These are phyloP conservation scores for Microtus ochrogaster DNA, from an alignment of 2,113 vertebrate genomes.

Conservation along the genomic window DNA sequence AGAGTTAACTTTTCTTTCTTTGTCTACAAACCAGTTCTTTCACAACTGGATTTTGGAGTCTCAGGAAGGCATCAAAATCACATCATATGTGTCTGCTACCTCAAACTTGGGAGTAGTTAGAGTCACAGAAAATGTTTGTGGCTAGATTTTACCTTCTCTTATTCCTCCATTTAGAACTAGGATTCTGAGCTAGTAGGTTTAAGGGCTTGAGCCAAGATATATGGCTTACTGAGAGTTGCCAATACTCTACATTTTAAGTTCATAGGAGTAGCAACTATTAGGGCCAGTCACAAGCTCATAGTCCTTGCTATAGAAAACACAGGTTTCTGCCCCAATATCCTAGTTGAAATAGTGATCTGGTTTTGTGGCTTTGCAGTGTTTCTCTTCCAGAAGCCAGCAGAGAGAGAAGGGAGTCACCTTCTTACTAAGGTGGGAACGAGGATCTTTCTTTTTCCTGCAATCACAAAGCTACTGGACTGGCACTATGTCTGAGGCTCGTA, in stretches of 20 bases:
- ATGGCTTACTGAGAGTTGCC: neutral
- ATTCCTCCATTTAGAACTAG: neutral
- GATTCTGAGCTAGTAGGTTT: conserved; percentile 9
- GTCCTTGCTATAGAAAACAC: neutral
- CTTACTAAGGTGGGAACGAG: neutral
- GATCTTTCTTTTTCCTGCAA: neutral
- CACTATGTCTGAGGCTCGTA: neutral
- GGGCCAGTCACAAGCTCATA: neutral
- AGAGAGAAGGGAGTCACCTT: neutral
- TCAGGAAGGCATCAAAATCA: neutral
- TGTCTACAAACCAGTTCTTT: neutral
- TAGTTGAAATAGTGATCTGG: neutral
- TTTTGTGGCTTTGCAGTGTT: neutral
- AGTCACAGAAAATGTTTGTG: conserved; percentile 28
- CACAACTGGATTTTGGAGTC: neutral
- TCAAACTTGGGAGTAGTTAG: conserved; percentile 24
- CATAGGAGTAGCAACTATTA: neutral
- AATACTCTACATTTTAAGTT: conserved; percentile 14
- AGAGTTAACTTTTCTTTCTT: conserved; percentile 19
- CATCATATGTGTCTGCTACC: neutral
- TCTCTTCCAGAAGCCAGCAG: neutral
- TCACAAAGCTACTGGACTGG: neutral
- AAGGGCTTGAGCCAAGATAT: neutral
- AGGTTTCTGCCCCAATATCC: neutral
- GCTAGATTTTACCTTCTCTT: conserved; percentile 45